A percentile compares a stretch with the other conserved stretches of the same genome.
These are phyloP conservation scores for Thryonomys swinderianus DNA, from an alignment of 2,113 vertebrate species.

Conservation along the genomic window DNA sequence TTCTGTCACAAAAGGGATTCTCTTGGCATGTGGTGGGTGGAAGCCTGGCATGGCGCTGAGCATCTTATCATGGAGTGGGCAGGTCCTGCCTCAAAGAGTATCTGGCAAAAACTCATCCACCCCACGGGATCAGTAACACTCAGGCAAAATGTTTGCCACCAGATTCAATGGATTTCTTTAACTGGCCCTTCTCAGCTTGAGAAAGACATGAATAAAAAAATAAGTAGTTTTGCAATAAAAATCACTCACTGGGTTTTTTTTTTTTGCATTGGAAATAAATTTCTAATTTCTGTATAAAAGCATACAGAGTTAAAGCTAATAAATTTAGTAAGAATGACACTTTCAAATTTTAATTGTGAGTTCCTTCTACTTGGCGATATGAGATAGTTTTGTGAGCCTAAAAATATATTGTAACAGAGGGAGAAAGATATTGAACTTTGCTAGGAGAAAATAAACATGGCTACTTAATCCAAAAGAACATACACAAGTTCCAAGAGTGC, in stretches of 20 bases:
- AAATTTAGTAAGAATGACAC: not conserved
- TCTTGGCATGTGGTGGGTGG: not conserved
- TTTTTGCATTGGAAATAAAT: not conserved
- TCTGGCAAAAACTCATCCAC: not conserved
- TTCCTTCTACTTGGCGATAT: not conserved
- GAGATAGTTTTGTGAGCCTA: not conserved
- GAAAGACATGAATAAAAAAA: not conserved
- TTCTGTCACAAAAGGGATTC: not conserved
- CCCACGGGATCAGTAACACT: not conserved
- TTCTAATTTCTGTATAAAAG: not conserved
- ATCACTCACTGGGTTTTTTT: not conserved
- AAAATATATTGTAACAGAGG: not conserved
- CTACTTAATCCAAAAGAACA: not conserved
- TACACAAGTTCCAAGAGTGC: not conserved
- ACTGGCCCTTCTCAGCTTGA: not conserved
- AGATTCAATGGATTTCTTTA: slow-evolving; percentile 9
- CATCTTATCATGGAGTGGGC: not conserved
- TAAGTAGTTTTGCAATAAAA: not conserved
- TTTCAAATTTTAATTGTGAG: not conserved
- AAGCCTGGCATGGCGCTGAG: not conserved
- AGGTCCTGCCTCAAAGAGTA: not conserved
- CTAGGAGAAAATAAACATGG: not conserved
- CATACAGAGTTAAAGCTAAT: not conserved
- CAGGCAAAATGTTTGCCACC: not conserved
- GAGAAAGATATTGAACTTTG: not conserved